Base-by-base conservation (phyloP, 2,888 invertebrate species). In the Melinopterus prodromus region DNA sequence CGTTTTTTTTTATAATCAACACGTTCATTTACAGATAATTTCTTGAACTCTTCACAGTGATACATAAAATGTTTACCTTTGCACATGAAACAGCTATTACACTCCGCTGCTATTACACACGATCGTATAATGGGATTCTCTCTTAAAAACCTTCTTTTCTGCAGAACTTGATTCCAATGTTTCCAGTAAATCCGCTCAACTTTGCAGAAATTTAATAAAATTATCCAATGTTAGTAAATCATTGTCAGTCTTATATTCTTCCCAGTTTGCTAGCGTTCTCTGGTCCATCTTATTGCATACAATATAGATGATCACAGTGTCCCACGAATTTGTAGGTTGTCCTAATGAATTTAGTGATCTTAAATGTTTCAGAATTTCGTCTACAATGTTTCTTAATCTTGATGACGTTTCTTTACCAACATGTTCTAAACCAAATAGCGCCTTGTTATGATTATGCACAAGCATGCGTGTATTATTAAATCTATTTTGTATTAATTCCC, bases 401-500 rank as follows among this genome's bases (percentile, higher is more conserved):
- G 16, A 14, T 7, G 79, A 36, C 12, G 77, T 79, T 16, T 81
- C 77, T 70, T 77, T 79, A 6, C 6, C 16, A 37, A 81, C 70
- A 16, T 14, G 12, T 14, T 77, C 77, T 16, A 81, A 16, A 9
- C 77, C 16, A 81, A 84, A 84, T 16, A 82, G 16, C 1, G 79
- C 38, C 53, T 81, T 80, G 16, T 82, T 77, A 72, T 82, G 81
- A 77, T 81, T 80, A 6, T 80, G 82, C 3, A 83, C 78, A 38
- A 84, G 75, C 26, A 83, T 38, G 16, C 80, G 77, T 35, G 35
- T 81, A 69, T 83, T 83, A 74, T 81, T 76, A 70, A 70, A 83
- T 15, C 82, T 70, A 69, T 82, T 78, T n/a, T 79, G 70, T 16
- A 83, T 71, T 70, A 82, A 71, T 16, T 83, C 80, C 83, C 82